phyloP scores from a whole-genome alignment of 2,797 vertebrate genomes.

The Gallinago solitaria region DNA sequence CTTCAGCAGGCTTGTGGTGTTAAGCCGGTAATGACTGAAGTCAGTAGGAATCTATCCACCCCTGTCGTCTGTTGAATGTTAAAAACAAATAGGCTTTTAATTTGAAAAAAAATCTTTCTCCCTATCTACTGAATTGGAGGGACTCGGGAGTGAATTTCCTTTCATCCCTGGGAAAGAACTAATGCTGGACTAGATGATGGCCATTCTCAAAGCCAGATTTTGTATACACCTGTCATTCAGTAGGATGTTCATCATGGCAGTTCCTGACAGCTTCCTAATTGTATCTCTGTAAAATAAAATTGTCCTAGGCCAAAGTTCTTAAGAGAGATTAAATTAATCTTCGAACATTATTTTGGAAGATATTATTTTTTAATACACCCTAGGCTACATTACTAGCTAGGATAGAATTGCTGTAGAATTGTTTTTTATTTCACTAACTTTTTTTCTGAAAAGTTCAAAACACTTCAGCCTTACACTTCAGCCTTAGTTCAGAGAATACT shows the following conservation, averaged over 20 bases:
- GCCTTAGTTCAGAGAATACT: background rate
- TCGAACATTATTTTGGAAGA: background rate
- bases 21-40: background rate
- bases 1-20: background rate
- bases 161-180: background rate
- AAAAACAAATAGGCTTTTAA: background rate
- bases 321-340: background rate
- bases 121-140: fast-evolving
- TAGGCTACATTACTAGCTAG: background rate
- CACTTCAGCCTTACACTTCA: background rate
- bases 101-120: background rate
- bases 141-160: background rate
- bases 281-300: background rate
- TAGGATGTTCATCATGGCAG: background rate
- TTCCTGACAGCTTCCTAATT: background rate
- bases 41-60: background rate
- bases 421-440: background rate
- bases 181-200: background rate
- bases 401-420: background rate
- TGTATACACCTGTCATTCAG: background rate
- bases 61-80: background rate
- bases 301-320: background rate
- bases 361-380: background rate
- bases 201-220: background rate
- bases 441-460: background rate